Conservation (phyloP, 2,888 invertebrate species). For the Augiades crinisus region DNA sequence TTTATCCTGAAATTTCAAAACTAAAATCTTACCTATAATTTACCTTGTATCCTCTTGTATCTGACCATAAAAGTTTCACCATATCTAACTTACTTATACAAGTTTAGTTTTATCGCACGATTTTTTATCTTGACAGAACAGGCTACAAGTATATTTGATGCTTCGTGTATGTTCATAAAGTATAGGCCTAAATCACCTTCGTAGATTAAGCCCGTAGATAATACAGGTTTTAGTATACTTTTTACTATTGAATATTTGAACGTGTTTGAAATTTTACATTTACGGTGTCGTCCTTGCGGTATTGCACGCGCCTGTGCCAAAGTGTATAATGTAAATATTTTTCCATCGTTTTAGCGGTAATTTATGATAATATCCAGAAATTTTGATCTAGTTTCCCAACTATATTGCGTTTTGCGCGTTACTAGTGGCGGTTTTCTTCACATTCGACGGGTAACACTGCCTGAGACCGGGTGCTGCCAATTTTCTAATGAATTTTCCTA, state of each 20-base stretch:
- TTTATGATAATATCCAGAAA: constrained; percentile 43
- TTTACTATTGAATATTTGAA: constrained; percentile 53
- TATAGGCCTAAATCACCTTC: constrained; percentile 69
- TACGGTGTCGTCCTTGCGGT: constrained; percentile 44
- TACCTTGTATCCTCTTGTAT: no score
- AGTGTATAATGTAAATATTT: constrained; percentile 64
- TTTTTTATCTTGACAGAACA: no score
- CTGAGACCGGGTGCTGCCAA: constrained; percentile 10
- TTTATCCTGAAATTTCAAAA: no score
- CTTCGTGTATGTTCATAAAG: no score
- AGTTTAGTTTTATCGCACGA: no score
- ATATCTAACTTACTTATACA: no score
- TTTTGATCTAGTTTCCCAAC: constrained; percentile 43
- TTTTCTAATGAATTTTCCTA: constrained; percentile 12
- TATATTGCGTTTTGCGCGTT: constrained; percentile 36
- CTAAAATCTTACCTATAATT: no score
- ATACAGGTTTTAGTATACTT: constrained; percentile 68
- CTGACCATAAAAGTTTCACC: no score
- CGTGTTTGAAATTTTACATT: constrained; percentile 49
- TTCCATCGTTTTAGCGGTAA: constrained; percentile 52
- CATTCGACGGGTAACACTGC: constrained; percentile 26
- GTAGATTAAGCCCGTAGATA: constrained; percentile 72
- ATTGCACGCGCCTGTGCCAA: constrained; percentile 75
- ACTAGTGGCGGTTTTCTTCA: constrained; percentile 32
- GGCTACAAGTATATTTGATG: no score